Percentiles rank a stretch among this genome's conserved stretches.
These are phyloP conservation scores for Neotragus moschatus DNA, from an alignment of 2,113 vertebrate genomes.

Conservation along the genomic window DNA sequence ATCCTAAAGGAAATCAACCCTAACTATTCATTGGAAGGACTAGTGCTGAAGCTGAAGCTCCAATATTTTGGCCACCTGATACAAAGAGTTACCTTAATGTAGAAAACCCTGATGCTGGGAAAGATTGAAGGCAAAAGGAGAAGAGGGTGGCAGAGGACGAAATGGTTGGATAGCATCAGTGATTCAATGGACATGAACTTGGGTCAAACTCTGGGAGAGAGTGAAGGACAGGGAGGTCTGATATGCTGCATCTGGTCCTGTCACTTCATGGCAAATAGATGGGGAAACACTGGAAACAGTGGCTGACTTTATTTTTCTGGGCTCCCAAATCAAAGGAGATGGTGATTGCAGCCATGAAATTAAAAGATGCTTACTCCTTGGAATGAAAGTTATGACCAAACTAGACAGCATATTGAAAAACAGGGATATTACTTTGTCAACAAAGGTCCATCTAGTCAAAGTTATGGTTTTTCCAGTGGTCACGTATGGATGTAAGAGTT, in stretches of 20 bases:
- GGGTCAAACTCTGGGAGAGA: neutral
- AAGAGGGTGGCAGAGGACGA: neutral
- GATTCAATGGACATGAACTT: neutral
- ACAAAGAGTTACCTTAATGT: neutral
- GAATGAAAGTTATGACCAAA: neutral
- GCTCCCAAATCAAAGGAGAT: neutral
- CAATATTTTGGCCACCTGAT: neutral
- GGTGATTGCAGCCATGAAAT: neutral
- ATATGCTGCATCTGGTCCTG: fast-evolving
- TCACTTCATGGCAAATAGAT: neutral
- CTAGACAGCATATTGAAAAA: neutral
- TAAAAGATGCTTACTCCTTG: neutral
- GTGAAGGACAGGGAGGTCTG: neutral
- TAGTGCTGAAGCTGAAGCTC: neutral
- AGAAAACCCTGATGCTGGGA: neutral
- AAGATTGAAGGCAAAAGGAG: neutral
- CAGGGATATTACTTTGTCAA: neutral
- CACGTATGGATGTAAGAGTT: neutral
- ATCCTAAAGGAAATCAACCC: neutral
- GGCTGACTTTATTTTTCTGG: neutral
- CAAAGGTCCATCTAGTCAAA: neutral
- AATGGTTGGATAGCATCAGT: neutral
- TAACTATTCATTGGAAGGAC: neutral
- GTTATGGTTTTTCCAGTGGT: neutral
- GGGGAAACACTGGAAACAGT: neutral